Evolutionary conservation across 2,888 invertebrate species (phyloP), one percentile per base, ranked within the genome.

Genomic region (Scaptomyza cyrtandrae): DNA sequence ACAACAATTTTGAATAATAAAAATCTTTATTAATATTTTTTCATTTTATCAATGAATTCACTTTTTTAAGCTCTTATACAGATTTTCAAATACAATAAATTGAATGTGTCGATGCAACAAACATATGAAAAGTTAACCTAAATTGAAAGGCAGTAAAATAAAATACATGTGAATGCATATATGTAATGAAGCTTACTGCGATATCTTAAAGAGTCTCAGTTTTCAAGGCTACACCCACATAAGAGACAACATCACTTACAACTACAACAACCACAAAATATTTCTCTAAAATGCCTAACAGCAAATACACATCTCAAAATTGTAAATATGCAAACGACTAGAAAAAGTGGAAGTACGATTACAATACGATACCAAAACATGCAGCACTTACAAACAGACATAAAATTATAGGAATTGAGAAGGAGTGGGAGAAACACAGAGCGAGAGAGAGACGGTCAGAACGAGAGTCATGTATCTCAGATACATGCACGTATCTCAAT

Each of bases 401-500:
- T 10, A 52, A 33, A 27, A 6, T 5, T 4, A 24, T 0, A 10
- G 13, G 10, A 6, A 24, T 24, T 24, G 24, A 24, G 24, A 24
- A 24, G 24, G 24, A 24, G 29, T 7, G 29, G 7, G 29, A 29
- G 6, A 7, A 9, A 29, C 9, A 29, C 1, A 29, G 7, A 29
- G 29, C 6, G 7, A 9, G 3, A 29, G 6, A 4, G 11, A 5
- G 11, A 5, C 13, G 9, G 11, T 16, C 16, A 1, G 19, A 0
- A 3, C 16, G 9, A 44, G 14, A 52, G 43, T 49, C 41, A 55
- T 45, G 44, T 56, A 31, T 55, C 13, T 48, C 35, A 27, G 19
- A 35, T 52, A 45, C 27, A 45, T 71, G 37, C 55, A 56, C 52
- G 61, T 73, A 60, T 65, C 50, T 60, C 52, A 60, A 77, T 75